Conservation (phyloP, 1,140 invertebrate genomes). For the Latrodectus geometricus region DNA sequence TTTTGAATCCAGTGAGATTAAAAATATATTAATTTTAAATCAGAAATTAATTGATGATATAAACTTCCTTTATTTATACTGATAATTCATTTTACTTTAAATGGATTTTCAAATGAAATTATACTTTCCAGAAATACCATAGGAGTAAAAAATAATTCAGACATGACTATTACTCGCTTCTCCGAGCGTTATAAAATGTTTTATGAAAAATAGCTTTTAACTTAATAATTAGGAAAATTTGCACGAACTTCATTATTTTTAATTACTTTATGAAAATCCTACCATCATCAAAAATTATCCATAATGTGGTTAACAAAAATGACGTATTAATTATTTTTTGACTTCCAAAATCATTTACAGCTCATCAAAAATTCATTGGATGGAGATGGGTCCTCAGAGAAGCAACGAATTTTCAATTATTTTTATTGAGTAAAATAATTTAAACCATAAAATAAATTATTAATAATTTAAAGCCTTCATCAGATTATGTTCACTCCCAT, state of each 20-base stretch:
- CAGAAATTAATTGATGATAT: no score
- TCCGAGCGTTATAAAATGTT: no score
- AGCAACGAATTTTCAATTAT: constrained; percentile 52
- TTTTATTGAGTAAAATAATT: constrained; percentile 23
- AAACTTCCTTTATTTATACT: no score
- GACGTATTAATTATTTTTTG: constrained; percentile 41
- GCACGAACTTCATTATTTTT: constrained; percentile 29
- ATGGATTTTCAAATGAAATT: no score
- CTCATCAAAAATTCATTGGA: constrained; percentile 49
- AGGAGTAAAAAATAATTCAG: constrained; percentile 3
- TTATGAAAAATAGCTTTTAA: no score
- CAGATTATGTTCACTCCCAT: not conserved
- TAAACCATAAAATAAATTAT: constrained; percentile 49
- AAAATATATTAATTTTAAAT: no score
- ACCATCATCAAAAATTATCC: constrained; percentile 23
- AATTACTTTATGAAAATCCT: constrained; percentile 19
- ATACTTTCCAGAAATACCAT: not conserved
- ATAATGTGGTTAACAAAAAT: constrained; percentile 19
- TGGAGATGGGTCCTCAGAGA: constrained; percentile 17
- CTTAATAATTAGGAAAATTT: not conserved
- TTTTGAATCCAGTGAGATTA: no score
- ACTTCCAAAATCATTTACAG: constrained; percentile 49
- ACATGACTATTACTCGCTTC: no score
- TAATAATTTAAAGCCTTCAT: constrained; percentile 12
- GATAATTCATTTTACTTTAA: no score